Base-by-base conservation (phyloP, 2,888 invertebrate genomes). In the Drosophila sordidula region DNA sequence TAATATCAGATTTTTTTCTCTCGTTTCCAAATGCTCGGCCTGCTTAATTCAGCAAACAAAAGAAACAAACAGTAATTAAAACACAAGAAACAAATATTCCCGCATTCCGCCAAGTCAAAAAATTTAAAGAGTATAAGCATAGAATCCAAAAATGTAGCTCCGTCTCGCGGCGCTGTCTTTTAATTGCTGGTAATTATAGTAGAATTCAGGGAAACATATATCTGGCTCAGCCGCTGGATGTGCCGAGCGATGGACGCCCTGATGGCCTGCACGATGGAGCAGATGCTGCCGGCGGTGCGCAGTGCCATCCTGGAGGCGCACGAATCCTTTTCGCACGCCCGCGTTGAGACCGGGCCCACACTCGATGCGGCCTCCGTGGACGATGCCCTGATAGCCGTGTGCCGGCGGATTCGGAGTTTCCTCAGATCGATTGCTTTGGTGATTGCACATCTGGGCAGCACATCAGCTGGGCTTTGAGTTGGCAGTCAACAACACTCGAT, bases 381-480 rank as follows among this genome's bases (percentile, higher is more conserved):
- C n/a, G 14, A 11, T 0, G 14, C 32, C 1, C 6, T 52, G 52
- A 32, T 42, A 2, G n/a, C 6, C 32, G 11, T 52, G 1, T 52
- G 22, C 26, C 1, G 8, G 5, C 14, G 9, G 2, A 1, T 32
- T 1, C 32, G 18, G 8, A 9, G 0, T 6, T 9, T 52, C 6
- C 2, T 52, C 9, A 3, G 18, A 5, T 12, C 2, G 29, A 18
- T 41, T 18, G 8, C n/a, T 1, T n/a, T n/a, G 0, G 52, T 52
- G n/a, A 52, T 52, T 18, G 1, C 9, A 0, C 2, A 52, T 18
- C 11, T 52, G 12, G 41, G 29, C 18, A 9, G 18, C 18, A 6
- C 12, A n/a, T 18, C 26, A 29, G 2, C 5, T 3, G 14, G 3
- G 22, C 45, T 6, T 57, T 61, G 45, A 56, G 3, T 61, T 11